A percentile compares a stretch with the other conserved stretches of the same genome.
These are phyloP conservation scores for Laterallus jamaicensis DNA, from an alignment of 2,113 vertebrate genomes.

Conservation along the genomic window DNA sequence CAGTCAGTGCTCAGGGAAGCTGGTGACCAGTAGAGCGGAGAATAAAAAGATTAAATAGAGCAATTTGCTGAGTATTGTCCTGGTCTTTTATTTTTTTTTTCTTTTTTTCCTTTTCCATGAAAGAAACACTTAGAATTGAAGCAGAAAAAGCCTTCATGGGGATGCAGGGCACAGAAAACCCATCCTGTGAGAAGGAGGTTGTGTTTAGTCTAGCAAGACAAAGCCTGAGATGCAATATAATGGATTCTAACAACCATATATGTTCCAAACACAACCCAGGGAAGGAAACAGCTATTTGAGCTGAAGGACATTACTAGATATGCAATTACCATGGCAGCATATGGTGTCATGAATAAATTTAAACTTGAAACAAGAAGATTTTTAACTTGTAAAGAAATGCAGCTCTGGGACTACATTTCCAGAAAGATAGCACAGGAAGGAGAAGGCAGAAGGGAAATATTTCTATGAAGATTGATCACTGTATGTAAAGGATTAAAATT, in stretches of 20 bases:
- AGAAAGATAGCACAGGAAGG: neutral
- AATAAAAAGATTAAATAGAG: neutral
- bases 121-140: neutral
- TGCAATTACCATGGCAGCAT: neutral
- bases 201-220: neutral
- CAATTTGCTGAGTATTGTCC: neutral
- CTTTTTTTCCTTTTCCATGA: neutral
- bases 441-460: neutral
- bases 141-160: neutral
- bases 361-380: neutral
- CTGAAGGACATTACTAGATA: neutral
- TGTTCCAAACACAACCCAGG: neutral
- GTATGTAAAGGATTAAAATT: neutral
- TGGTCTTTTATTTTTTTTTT: neutral
- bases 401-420: neutral
- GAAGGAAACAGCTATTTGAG: neutral
- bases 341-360: neutral
- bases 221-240: neutral
- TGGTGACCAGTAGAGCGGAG: neutral
- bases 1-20: neutral
- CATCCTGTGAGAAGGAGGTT: neutral
- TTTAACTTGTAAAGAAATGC: neutral
- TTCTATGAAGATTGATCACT: neutral
- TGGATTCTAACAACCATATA: neutral
- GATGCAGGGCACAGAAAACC: neutral